Base-by-base conservation (phyloP, 2,888 invertebrate species). In the Yponomeuta cagnagella region DNA sequence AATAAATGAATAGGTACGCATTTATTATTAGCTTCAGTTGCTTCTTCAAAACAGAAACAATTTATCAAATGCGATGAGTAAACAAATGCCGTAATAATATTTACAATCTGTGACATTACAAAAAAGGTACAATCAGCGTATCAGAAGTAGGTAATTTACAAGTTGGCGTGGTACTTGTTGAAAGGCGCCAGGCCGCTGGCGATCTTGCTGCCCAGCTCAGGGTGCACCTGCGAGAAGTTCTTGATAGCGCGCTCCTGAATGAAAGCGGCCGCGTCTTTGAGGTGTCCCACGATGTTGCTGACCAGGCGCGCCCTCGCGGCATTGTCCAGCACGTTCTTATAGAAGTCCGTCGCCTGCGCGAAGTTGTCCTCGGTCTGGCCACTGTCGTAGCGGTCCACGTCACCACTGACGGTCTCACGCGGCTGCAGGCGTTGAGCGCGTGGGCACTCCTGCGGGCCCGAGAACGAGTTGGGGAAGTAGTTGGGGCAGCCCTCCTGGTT, bases 401-500 rank as follows among this genome's bases (percentile, higher is more conserved):
- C 97, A 0, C 97, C 98, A 71, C 93, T 88, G 2, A 95, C 80
- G 33, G 86, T 83, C 82, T 94, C 95, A 67, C 93, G 90, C 2
- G 94, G 93, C 58, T 93, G 87, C 65, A 95, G 79, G 65, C 91
- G 87, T 75, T 93, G 93, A 1, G 95, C 95, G 3, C 94, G 91
- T 0, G 94, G 93, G 78, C 95, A 94, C 74, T 94, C 94, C 75
- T 95, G 94, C 0, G 97, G 97, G 0, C 97, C 97, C 74, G 93
- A 88, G 85, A 97, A 98, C 75, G 97, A 97, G 89, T 98, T 98
- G 0, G 98, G 98, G 87, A 93, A 96, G 82, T 98, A 98, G 84
- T 97, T 97, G 3, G 97, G 97, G 0, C 96, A 95, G 12, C 95
- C 95, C 15, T 93, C 94, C 86, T 96, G 96, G 82, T 96, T 97